phyloP scores from a whole-genome alignment of 2,888 invertebrate species.

The Eueremaeus valkanovi region DNA sequence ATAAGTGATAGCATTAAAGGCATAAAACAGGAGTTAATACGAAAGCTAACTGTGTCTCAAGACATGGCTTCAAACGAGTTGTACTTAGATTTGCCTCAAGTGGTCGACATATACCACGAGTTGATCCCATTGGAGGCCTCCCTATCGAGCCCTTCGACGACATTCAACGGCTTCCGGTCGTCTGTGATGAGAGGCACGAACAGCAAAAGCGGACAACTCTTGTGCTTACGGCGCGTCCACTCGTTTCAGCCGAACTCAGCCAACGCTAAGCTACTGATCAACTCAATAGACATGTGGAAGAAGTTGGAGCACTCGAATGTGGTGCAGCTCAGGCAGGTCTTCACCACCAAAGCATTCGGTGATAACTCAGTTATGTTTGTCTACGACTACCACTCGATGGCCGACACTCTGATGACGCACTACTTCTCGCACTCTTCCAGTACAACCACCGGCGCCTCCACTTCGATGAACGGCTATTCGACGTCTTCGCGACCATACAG shows the following conservation, averaged over 20 bases:
- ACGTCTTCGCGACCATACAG: conserved; percentile 73
- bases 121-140: conserved; percentile 72
- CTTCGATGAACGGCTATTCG: conserved; percentile 61
- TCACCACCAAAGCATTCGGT: conserved; percentile 91
- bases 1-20: conserved; percentile 31
- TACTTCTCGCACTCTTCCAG: conserved; percentile 44
- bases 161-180: conserved; percentile 68
- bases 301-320: conserved; percentile 91
- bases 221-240: conserved; percentile 82
- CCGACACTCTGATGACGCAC: conserved; percentile 69
- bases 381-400: conserved; percentile 89
- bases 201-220: conserved; percentile 76
- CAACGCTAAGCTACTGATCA: conserved; percentile 74
- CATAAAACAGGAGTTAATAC: conserved; percentile 38
- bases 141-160: conserved; percentile 59
- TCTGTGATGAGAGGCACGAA: conserved; percentile 86
- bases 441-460: background rate
- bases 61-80: conserved; percentile 17
- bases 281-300: conserved; percentile 85
- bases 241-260: conserved; percentile 57
- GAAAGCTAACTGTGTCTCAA: conserved; percentile 25
- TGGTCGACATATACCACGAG: conserved; percentile 85
- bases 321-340: conserved; percentile 83
- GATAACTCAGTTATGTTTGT: conserved; percentile 94
- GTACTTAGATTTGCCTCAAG: conserved; percentile 67